These are phyloP conservation scores for Chloroceryle inda DNA, from an alignment of 2,797 vertebrate genomes.

Conservation along the genomic window DNA sequence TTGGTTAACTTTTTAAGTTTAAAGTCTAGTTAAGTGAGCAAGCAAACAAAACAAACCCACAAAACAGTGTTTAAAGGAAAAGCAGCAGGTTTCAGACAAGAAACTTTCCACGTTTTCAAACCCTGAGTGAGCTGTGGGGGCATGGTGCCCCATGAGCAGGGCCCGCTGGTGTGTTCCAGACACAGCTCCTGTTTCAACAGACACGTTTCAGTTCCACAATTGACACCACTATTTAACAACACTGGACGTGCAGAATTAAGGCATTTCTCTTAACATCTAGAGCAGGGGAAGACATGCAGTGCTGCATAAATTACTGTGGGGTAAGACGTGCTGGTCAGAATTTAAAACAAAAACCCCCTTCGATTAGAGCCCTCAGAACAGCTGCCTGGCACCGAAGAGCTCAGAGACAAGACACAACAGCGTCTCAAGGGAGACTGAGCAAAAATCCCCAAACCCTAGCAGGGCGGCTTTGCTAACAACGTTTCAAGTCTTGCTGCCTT, in stretches of 20 bases:
- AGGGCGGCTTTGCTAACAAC: not conserved
- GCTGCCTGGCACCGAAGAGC: not conserved
- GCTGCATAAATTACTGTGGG: rapidly evolving
- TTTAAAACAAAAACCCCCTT: not conserved
- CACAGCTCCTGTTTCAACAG: rapidly evolving
- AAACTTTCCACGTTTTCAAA: rapidly evolving
- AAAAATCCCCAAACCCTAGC: not conserved
- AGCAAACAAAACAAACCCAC: not conserved
- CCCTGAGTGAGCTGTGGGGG: too few relatives aligned
- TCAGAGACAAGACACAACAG: not conserved
- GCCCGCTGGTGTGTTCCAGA: rapidly evolving
- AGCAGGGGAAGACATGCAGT: not conserved
- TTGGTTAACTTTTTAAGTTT: not conserved
- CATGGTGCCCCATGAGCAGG: rapidly evolving
- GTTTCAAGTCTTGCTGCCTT: not conserved
- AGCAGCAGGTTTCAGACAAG: not conserved
- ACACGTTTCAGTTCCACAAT: not conserved
- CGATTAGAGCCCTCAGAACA: not conserved
- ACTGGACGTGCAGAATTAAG: not conserved
- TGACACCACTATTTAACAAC: not conserved
- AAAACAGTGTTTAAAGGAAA: not conserved
- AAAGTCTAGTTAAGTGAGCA: not conserved
- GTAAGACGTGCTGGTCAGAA: not conserved
- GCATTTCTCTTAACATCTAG: not conserved
- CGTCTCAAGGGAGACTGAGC: not conserved